Evolutionary conservation across 2,113 vertebrate genomes (phyloP).

Genomic region (Gavia stellata): DNA sequence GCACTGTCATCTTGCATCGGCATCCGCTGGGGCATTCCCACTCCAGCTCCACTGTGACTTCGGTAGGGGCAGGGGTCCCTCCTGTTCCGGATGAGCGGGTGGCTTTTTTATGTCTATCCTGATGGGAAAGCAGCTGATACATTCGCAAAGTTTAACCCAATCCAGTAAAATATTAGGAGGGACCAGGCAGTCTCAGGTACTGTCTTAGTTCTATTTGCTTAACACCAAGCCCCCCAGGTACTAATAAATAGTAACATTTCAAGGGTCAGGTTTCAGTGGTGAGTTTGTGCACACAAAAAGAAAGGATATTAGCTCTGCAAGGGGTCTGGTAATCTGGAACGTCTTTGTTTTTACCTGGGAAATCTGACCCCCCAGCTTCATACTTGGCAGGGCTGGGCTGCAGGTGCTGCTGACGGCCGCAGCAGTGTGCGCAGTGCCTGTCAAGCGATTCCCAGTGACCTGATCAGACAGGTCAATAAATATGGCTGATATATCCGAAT

Average conservation of each 20-base stretch:
- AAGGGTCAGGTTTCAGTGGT: background rate
- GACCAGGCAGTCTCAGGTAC: background rate
- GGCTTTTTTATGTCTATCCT: background rate
- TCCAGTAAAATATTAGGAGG: background rate
- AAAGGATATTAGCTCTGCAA: background rate
- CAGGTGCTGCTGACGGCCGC: background rate
- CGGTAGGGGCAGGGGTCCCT: background rate
- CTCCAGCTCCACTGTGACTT: background rate
- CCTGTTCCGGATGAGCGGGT: background rate
- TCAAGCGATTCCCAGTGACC: rapidly evolving
- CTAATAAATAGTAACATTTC: background rate
- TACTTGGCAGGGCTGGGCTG: background rate
- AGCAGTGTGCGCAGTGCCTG: rapidly evolving
- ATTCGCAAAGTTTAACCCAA: background rate
- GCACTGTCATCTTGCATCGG: background rate
- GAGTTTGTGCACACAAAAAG: background rate
- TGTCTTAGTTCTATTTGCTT: background rate
- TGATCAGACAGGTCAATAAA: background rate
- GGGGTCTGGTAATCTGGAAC: background rate
- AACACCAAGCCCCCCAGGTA: background rate
- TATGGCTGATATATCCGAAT: background rate
- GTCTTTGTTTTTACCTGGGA: background rate
- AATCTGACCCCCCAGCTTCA: background rate
- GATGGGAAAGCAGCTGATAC: background rate
- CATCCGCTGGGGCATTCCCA: background rate